These are phyloP conservation scores for Drosophila mulleri DNA, from an alignment of 2,888 invertebrate genomes.

Conservation along the genomic window DNA sequence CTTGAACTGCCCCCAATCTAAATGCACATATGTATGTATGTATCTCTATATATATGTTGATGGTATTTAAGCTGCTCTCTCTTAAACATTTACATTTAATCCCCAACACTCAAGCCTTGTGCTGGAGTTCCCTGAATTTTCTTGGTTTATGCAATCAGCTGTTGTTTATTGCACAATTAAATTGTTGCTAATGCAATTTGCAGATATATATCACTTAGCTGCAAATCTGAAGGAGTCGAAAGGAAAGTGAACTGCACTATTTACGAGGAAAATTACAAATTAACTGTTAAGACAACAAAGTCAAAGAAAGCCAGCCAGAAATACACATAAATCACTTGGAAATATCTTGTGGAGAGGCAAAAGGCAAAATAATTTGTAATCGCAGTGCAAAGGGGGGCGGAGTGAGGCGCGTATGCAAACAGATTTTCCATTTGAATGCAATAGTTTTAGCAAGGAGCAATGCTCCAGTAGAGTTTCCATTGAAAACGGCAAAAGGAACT, in stretches of 20 bases:
- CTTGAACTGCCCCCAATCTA: conserved; percentile 58
- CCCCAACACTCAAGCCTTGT: neutral
- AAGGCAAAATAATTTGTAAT: neutral
- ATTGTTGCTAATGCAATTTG: conserved; percentile 9
- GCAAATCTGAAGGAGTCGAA: neutral
- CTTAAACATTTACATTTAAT: neutral
- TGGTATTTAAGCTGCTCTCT: neutral
- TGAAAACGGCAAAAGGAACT: neutral
- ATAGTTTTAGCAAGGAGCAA: neutral
- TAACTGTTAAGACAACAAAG: conserved; percentile 2
- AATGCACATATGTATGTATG: neutral
- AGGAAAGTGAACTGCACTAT: neutral
- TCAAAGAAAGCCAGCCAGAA: neutral
- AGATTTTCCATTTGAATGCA: neutral
- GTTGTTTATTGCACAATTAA: neutral
- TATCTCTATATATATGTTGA: neutral
- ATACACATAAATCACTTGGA: conserved; percentile 13
- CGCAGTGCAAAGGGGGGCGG: too few relatives aligned
- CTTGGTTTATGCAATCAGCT: neutral
- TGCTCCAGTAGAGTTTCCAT: neutral
- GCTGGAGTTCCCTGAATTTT: neutral
- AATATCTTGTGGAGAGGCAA: neutral
- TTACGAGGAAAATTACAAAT: conserved; percentile 15
- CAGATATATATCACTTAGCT: neutral
- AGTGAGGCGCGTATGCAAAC: neutral